A percentile compares a stretch with the other conserved stretches of the same genome.
These are phyloP conservation scores for Megaceryle maxima DNA, from an alignment of 2,113 vertebrate species.

Conservation along the genomic window DNA sequence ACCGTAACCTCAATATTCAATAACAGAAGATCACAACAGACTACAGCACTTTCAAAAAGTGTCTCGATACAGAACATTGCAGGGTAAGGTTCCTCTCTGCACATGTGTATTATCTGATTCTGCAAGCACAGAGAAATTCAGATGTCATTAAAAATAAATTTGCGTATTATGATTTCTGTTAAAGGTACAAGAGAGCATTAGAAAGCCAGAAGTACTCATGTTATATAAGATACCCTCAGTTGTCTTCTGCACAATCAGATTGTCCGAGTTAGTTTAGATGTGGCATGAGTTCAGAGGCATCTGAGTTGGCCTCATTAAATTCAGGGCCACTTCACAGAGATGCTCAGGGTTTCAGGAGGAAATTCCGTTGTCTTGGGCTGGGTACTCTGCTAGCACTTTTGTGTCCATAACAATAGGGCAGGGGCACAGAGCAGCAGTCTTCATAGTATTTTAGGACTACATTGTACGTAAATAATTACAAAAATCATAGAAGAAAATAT, in stretches of 20 bases:
- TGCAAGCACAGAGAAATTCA: accelerated
- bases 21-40: constrained; percentile 81
- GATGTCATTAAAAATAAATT: neutral
- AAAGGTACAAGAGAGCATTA: neutral
- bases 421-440: neutral
- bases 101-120: accelerated
- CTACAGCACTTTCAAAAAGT: constrained; percentile 88
- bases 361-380: neutral
- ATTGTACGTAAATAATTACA: neutral
- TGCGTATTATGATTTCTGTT: accelerated
- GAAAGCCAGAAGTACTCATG: neutral
- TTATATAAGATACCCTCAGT: neutral
- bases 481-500: neutral
- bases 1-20: constrained; percentile 53
- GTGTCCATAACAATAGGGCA: neutral
- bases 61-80: constrained; percentile 98
- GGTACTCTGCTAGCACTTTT: neutral
- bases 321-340: neutral
- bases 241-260: neutral
- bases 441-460: neutral
- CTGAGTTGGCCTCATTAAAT: neutral
- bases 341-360: neutral
- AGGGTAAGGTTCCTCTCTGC: constrained; percentile 78
- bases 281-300: neutral
- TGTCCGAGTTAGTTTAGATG: neutral